A percentile compares a stretch with the other conserved stretches of the same genome.
These are phyloP conservation scores for Linyphia triangularis DNA, from an alignment of 2,888 invertebrate species.

Conservation along the genomic window DNA sequence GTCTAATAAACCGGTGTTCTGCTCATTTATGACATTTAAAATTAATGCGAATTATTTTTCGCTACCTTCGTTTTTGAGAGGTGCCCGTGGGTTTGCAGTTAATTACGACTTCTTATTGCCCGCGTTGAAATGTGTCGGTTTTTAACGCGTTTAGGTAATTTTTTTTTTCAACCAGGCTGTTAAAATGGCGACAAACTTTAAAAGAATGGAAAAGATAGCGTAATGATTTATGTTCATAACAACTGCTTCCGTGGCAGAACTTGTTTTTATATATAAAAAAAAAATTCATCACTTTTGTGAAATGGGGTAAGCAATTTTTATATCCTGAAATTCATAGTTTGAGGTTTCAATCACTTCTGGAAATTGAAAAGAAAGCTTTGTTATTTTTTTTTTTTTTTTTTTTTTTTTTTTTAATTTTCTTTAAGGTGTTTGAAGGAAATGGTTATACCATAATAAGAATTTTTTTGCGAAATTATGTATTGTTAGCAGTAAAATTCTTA, in stretches of 20 bases:
- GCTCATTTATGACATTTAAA: constrained; percentile 60
- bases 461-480: too few relatives aligned
- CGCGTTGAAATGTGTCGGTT: constrained; percentile 41
- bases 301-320: constrained; percentile 27
- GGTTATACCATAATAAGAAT: background rate
- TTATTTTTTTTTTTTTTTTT: background rate
- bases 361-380: background rate
- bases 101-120: constrained; percentile 62
- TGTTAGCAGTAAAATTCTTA: too few relatives aligned
- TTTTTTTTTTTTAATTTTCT: background rate
- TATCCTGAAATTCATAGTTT: constrained; percentile 33
- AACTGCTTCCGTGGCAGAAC: constrained; percentile 45
- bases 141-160: constrained; percentile 33
- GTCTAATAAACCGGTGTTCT: constrained; percentile 38
- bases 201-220: constrained; percentile 59
- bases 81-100: constrained; percentile 51
- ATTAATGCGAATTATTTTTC: constrained; percentile 71
- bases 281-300: background rate
- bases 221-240: constrained; percentile 60
- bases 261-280: constrained; percentile 5
- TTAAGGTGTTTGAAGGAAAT: too few relatives aligned
- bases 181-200: constrained; percentile 22
- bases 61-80: constrained; percentile 51
- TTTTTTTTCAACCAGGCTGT: constrained; percentile 25
- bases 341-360: constrained; percentile 20